Percentiles rank a stretch among this genome's conserved stretches.
These are phyloP conservation scores for Scaptodrosophila lebanonensis DNA, from an alignment of 1,140 invertebrate species.

Conservation along the genomic window DNA sequence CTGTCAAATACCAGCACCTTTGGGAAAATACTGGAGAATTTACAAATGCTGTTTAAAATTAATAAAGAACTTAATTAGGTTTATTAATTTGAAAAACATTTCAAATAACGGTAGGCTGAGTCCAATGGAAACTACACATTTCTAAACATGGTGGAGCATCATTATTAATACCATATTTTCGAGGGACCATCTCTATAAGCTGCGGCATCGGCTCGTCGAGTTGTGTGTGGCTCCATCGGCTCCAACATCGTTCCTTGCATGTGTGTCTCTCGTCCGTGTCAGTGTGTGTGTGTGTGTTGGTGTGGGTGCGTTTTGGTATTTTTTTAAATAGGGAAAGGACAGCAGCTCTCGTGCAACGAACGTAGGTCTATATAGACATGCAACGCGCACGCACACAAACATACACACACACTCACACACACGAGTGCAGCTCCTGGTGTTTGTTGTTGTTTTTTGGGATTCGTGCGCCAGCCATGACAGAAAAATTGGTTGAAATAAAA, in stretches of 20 bases:
- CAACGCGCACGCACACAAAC: conserved; percentile 6
- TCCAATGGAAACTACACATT: no score
- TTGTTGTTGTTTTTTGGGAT: conserved; percentile 2
- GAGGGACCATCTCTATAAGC: no score
- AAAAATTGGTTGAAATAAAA: conserved; percentile 32
- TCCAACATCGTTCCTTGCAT: neutral
- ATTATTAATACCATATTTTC: no score
- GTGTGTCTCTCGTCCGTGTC: neutral
- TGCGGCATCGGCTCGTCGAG: neutral
- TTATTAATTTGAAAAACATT: no score
- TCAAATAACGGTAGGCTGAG: no score
- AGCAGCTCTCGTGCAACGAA: conserved; percentile 1
- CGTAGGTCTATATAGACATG: conserved; percentile 13
- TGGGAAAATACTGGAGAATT: no score
- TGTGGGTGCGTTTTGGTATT: neutral
- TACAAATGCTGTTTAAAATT: no score
- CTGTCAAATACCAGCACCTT: no score
- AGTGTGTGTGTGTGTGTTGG: neutral
- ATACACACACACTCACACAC: neutral
- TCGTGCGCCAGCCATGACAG: conserved; percentile 4
- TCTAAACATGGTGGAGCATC: neutral
- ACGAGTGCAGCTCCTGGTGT: neutral
- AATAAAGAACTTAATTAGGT: no score
- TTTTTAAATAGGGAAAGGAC: conserved; percentile 6
- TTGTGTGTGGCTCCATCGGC: conserved; percentile 1